A percentile compares a stretch with the other conserved stretches of the same genome.
Conservation (phyloP, 2,113 vertebrate species). For the Nettapus auritus region DNA sequence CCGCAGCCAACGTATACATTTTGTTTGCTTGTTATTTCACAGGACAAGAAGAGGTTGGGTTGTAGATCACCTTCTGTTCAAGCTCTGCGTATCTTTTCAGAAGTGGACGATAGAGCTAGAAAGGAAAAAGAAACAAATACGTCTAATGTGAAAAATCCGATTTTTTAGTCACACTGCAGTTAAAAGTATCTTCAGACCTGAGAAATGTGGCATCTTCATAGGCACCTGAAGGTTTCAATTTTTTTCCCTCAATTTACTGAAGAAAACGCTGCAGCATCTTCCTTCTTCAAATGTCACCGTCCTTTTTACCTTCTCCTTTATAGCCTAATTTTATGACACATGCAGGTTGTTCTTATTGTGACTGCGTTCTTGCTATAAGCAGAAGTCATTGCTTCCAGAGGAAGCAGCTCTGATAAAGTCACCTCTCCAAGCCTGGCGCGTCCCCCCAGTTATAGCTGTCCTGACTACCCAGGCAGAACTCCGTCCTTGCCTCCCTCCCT, state of each 20-base stretch:
- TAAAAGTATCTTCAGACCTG: neutral
- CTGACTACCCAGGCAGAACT: constrained; percentile 53
- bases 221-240: neutral
- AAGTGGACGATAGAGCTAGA: constrained; percentile 75
- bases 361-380: neutral
- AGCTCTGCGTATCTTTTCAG: constrained; percentile 77
- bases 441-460: constrained; percentile 8
- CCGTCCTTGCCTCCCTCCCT: constrained; percentile 56
- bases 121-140: constrained; percentile 45
- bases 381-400: constrained; percentile 43
- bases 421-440: constrained; percentile 10
- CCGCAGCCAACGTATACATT: constrained; percentile 1
- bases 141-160: neutral
- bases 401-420: constrained; percentile 43
- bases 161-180: constrained; percentile 1
- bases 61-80: constrained; percentile 69
- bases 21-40: constrained; percentile 25
- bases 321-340: constrained; percentile 23
- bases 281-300: neutral
- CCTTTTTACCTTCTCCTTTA: constrained; percentile 30
- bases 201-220: neutral
- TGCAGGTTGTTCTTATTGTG: constrained; percentile 27
- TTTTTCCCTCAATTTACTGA: neutral
- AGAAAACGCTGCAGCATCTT: neutral
- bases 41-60: constrained; percentile 39